Conservation (phyloP, 2,113 vertebrate species). For the Apodemus speciosus region DNA sequence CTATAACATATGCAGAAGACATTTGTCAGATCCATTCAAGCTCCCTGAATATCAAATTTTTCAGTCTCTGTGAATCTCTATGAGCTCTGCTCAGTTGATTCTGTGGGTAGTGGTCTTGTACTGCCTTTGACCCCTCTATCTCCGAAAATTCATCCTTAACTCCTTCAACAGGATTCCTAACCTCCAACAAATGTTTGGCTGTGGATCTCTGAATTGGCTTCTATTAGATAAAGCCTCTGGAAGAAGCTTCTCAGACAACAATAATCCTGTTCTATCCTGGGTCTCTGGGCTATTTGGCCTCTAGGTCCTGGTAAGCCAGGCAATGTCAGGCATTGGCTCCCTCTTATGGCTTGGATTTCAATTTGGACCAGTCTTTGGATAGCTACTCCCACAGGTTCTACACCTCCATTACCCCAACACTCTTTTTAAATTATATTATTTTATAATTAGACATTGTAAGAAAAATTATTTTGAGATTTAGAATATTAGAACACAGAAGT, state of each 20-base stretch:
- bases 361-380: background rate
- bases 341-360: background rate
- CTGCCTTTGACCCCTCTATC: background rate
- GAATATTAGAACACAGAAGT: background rate
- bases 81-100: background rate
- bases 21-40: background rate
- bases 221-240: background rate
- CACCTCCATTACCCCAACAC: background rate
- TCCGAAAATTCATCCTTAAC: background rate
- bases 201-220: background rate
- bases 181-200: background rate
- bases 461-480: background rate
- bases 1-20: background rate
- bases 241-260: background rate
- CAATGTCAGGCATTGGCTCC: background rate
- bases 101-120: background rate
- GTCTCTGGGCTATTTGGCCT: background rate
- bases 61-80: background rate
- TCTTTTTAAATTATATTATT: background rate
- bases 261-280: background rate
- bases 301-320: background rate
- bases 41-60: background rate
- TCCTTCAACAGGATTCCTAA: background rate
- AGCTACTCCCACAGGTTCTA: background rate
- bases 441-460: background rate